phyloP scores from a whole-genome alignment of 2,888 invertebrate species.

The Antheraea yamamai region DNA sequence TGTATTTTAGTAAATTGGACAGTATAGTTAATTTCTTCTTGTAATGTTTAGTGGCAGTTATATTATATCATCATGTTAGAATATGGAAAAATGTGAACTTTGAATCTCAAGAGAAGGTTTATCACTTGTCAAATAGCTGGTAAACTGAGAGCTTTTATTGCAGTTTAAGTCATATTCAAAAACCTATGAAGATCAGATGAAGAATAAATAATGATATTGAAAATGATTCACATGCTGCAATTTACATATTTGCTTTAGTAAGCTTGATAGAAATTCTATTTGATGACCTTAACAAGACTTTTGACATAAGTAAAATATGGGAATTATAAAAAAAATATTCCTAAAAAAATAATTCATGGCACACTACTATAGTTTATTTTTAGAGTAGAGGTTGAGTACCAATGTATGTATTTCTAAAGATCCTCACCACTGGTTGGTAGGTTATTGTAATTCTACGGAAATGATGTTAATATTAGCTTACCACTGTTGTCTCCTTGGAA shows the following conservation, averaged over 20 bases:
- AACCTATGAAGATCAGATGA: too few species aligned
- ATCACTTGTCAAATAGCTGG: not conserved
- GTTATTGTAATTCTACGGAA: not conserved
- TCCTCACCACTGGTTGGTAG: not conserved
- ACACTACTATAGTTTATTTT: not conserved
- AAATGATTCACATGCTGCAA: too few species aligned
- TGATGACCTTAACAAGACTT: not conserved
- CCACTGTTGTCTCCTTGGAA: conserved; percentile 65
- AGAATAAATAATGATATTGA: too few species aligned
- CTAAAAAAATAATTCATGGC: not conserved
- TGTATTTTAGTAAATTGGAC: too few species aligned
- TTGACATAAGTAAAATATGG: not conserved
- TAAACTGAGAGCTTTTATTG: too few species aligned
- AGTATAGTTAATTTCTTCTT: too few species aligned
- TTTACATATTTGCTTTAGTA: too few species aligned
- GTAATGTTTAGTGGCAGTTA: too few species aligned
- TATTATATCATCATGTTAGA: too few species aligned
- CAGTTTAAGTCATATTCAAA: too few species aligned
- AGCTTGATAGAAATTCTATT: too few species aligned
- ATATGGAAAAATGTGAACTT: too few species aligned
- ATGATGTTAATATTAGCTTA: conserved; percentile 35
- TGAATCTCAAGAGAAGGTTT: not conserved
- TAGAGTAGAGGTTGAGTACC: not conserved
- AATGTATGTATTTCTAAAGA: not conserved
- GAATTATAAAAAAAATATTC: not conserved